Conservation (phyloP, 2,888 invertebrate genomes). For the Campoletis raptor region DNA sequence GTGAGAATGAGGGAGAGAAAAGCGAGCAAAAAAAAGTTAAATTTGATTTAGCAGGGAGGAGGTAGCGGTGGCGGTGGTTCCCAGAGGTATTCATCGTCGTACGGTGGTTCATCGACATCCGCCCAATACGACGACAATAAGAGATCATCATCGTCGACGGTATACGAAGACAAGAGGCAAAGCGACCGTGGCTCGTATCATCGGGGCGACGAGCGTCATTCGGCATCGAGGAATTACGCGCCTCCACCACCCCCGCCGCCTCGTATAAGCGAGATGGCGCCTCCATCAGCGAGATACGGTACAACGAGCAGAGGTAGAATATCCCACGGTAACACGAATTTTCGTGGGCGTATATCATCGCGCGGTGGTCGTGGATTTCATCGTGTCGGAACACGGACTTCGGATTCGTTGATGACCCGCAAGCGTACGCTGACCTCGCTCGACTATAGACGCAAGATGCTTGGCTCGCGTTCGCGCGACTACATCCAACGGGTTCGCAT, state of each 20-base stretch:
- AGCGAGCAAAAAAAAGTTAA: conserved; percentile 77
- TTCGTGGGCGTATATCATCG: conserved; percentile 81
- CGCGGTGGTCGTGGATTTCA: conserved; percentile 81
- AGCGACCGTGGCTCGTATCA: conserved; percentile 82
- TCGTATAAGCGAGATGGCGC: conserved; percentile 81
- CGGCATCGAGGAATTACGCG: conserved; percentile 81
- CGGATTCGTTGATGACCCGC: conserved; percentile 81
- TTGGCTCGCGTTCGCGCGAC: conserved; percentile 82
- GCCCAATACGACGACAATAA: conserved; percentile 81
- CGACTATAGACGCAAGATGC: conserved; percentile 83
- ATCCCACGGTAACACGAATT: conserved; percentile 79
- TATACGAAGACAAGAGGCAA: conserved; percentile 83
- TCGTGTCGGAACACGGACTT: conserved; percentile 79
- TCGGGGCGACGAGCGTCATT: conserved; percentile 82
- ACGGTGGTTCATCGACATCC: conserved; percentile 81
- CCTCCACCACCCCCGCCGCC: conserved; percentile 77
- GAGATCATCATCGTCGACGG: conserved; percentile 80
- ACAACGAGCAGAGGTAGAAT: conserved; percentile 80
- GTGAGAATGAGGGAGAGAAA: conserved; percentile 67
- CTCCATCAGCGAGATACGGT: conserved; percentile 80
- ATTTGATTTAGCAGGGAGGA: conserved; percentile 84
- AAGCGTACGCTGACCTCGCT: conserved; percentile 81
- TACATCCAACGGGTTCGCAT: conserved; percentile 83
- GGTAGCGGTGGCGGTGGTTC: conserved; percentile 77
- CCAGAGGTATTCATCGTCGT: conserved; percentile 83